Evolutionary conservation across 2,888 invertebrate genomes (phyloP).

Genomic region (Tetrapedia diversipes): DNA sequence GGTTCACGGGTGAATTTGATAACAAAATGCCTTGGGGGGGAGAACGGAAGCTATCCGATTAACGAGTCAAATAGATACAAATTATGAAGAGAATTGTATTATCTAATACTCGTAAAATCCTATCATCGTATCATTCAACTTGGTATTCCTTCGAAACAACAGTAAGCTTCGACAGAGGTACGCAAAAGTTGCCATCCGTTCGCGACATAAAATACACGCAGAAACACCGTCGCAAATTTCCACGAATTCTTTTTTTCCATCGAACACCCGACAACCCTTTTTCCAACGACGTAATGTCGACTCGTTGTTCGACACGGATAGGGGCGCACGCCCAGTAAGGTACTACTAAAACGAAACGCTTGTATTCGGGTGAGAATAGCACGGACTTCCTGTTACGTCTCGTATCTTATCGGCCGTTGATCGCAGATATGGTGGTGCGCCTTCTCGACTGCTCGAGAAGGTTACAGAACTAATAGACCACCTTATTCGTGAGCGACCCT

Average conservation of each 20-base stretch:
- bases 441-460: constrained; percentile 62
- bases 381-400: constrained; percentile 80
- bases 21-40: no score
- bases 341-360: constrained; percentile 77
- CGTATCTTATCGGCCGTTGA: constrained; percentile 77
- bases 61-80: no score
- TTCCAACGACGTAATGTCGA: constrained; percentile 41
- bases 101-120: no score
- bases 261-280: background rate
- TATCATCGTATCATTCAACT: background rate
- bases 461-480: constrained; percentile 80
- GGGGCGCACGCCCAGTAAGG: constrained; percentile 44
- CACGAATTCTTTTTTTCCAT: background rate
- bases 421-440: constrained; percentile 76
- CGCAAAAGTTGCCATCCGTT: background rate
- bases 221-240: background rate
- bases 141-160: background rate
- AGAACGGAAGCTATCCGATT: no score
- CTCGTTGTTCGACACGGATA: constrained; percentile 42
- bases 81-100: no score
- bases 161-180: no score
- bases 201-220: background rate
- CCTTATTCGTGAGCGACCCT: constrained; percentile 76
- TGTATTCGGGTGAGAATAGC: constrained; percentile 75
- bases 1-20: no score